A percentile compares a stretch with the other conserved stretches of the same genome.
These are phyloP conservation scores for Caenorhabditis becei DNA, from an alignment of 2,888 invertebrate genomes.

Conservation along the genomic window DNA sequence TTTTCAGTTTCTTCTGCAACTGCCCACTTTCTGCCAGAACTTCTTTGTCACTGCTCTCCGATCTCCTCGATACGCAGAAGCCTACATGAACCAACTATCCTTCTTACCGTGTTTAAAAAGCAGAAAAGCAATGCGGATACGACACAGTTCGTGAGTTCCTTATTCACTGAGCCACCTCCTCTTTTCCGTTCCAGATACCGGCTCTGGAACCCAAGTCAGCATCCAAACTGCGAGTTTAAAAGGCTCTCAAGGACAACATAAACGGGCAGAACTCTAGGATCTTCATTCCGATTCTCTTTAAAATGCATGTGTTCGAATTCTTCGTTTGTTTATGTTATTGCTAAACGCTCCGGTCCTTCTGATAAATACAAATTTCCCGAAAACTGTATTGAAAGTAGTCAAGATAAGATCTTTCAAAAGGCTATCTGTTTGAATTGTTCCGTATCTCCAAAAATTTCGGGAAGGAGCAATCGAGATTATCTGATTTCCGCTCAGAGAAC, in stretches of 20 bases:
- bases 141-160: slow-evolving; percentile 31
- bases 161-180: background rate
- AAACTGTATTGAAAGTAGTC: background rate
- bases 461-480: too few relatives aligned
- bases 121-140: background rate
- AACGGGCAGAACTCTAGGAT: background rate
- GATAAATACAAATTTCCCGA: too few relatives aligned
- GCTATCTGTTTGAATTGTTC: too few relatives aligned
- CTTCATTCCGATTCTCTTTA: background rate
- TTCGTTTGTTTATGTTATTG: background rate
- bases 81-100: slow-evolving; percentile 48
- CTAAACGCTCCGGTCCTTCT: too few relatives aligned
- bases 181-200: slow-evolving; percentile 25
- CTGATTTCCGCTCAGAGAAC: too few relatives aligned
- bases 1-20: slow-evolving; percentile 57
- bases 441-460: too few relatives aligned
- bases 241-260: background rate
- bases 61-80: slow-evolving; percentile 50
- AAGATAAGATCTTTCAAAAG: background rate
- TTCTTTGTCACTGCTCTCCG: slow-evolving; percentile 50
- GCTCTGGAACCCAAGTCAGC: slow-evolving; percentile 20
- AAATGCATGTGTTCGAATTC: background rate
- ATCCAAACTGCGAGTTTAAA: background rate
- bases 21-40: slow-evolving; percentile 63
- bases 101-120: slow-evolving; percentile 21